Evolutionary conservation across 1,140 invertebrate genomes (phyloP), one percentile per base, ranked within the genome.

Genomic region (Camponotus floridanus): DNA sequence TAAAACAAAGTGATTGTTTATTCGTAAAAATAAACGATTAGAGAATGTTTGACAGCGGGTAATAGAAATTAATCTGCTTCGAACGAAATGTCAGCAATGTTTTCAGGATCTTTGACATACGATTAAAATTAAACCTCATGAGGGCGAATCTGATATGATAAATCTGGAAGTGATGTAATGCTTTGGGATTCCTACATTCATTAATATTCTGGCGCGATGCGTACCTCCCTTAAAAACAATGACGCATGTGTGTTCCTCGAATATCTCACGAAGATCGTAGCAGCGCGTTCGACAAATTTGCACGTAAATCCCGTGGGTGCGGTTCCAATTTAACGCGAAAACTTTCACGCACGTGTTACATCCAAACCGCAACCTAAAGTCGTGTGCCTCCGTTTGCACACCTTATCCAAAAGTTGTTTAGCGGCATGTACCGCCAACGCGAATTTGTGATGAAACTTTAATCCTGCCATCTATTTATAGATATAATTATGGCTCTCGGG

Each of bases 311-410:
- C 13, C 36, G 26, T 15, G 64, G 67, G 62, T 57, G 15, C 18
- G 5, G 15, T 42, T 18, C 36, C 33, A 80, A 80, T 80, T 80
- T 80, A 80, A 70, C 33, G 64, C 3, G 48, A 70, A 48, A 80
- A 70, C 45, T 70, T 70, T 70, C 36, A 33, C 13, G 31, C 3
- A 65, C 45, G 45, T 42, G 26, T 39, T 48, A 67, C 48, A 55
- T 67, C 55, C 62, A 57, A 67, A 55, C 55, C 18, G 26, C 15
- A 62, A 18, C 18, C 36, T 31, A 13, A 6, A 33, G 15, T 18
- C 39, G 39, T 9, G n/a, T n/a, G 36, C 31, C 42, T 51, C 31
- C 31, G 36, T 18, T 45, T 42, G 67, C 21, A 15, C 9, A 48
- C 36, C 61, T 78, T 78, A 21, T 6, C 39, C 33, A 31, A 48